Conservation (phyloP, 2,113 vertebrate species). For the Etia nguti region DNA sequence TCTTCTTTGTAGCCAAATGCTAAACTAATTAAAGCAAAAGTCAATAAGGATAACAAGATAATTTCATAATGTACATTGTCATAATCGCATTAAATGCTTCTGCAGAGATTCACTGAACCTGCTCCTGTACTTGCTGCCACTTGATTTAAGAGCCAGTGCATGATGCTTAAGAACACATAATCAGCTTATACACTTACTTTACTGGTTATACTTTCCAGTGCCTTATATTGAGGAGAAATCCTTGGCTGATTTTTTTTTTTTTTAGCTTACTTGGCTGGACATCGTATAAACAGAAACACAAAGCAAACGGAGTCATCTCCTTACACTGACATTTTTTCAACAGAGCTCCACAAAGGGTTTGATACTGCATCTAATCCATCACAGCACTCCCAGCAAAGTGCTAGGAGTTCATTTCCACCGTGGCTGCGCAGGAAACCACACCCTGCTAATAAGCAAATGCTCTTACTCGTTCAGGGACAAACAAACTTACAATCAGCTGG, state of each 20-base stretch:
- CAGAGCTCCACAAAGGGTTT: not conserved
- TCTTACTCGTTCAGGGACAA: not conserved
- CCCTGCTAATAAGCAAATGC: constrained; percentile 28
- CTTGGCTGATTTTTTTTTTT: not conserved
- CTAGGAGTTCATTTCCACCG: constrained; percentile 1
- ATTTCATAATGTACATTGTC: not conserved
- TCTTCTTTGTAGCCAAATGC: not conserved
- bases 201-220: not conserved
- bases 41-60: not conserved
- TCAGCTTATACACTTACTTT: not conserved
- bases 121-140: not conserved
- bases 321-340: not conserved
- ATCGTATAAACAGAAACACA: not conserved
- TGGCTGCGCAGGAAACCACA: constrained; percentile 39
- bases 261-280: not conserved
- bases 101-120: not conserved
- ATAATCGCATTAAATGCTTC: not conserved
- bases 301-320: not conserved
- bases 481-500: constrained; percentile 21
- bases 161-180: not conserved
- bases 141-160: not conserved
- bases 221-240: not conserved
- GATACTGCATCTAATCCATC: not conserved
- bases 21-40: not conserved
- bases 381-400: constrained; percentile 24